Evolutionary conservation across 35 echinoderm and acorn worm genomes (phyloP).

Genomic region (Chiridota heheva): DNA sequence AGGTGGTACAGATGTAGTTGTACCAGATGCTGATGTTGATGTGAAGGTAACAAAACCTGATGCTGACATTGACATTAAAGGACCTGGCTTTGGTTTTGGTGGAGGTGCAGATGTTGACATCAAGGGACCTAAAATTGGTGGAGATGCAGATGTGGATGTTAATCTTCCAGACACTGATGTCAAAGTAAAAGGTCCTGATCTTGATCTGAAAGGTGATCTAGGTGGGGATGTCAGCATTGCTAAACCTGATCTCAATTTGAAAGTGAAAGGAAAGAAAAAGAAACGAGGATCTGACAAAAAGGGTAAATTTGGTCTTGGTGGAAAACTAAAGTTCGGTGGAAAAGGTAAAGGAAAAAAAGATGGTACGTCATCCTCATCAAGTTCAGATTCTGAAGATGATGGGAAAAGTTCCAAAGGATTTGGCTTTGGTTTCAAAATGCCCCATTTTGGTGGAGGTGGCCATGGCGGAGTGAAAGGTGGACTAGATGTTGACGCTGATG

Average conservation of each 20-base stretch:
- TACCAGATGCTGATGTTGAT: conserved; percentile 47
- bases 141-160: conserved; percentile 30
- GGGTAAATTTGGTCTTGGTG: conserved; percentile 51
- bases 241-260: conserved; percentile 24
- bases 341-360: too few relatives aligned
- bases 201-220: conserved; percentile 45
- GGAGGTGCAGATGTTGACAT: conserved; percentile 9
- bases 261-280: conserved; percentile 14
- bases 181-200: conserved; percentile 36
- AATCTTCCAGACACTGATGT: conserved; percentile 19
- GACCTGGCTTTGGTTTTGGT: background rate
- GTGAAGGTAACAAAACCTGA: background rate
- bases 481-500: conserved; percentile 7
- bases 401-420: background rate
- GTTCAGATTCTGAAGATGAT: conserved; percentile 41
- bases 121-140: conserved; percentile 4
- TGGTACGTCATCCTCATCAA: conserved; percentile 44
- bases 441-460: conserved; percentile 33
- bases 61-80: conserved; percentile 30
- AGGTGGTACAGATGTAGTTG: conserved; percentile 12
- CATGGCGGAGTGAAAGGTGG: background rate
- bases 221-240: conserved; percentile 37
- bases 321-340: conserved; percentile 28
- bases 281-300: conserved; percentile 21
- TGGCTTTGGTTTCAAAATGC: conserved; percentile 34